Evolutionary conservation across 2,113 vertebrate species (phyloP).

Genomic region (Prunella himalayana): DNA sequence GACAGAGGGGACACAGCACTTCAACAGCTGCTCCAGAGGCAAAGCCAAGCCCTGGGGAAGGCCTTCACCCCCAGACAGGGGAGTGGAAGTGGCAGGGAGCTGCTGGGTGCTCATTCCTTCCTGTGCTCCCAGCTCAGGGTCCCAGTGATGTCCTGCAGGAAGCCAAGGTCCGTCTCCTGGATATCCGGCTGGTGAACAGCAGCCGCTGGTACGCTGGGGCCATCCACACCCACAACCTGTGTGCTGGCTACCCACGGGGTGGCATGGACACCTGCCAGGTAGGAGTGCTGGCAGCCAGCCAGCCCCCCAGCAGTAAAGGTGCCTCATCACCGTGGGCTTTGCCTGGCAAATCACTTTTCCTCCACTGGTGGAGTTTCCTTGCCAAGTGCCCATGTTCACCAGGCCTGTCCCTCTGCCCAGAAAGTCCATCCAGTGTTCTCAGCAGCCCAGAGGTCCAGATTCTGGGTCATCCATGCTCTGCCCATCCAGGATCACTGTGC

Average conservation of each 20-base stretch:
- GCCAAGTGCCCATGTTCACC: neutral
- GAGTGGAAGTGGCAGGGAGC: accelerated
- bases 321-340: neutral
- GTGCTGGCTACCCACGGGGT: neutral
- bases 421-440: neutral
- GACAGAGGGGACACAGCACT: neutral
- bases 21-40: neutral
- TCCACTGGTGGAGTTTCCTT: neutral
- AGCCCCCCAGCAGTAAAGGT: neutral
- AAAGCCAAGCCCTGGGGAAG: neutral
- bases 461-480: neutral
- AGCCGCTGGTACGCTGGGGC: neutral
- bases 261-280: conserved; percentile 14
- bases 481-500: neutral
- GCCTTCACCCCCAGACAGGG: neutral
- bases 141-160: neutral
- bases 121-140: neutral
- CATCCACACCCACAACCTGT: neutral
- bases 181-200: neutral
- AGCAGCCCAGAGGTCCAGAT: neutral
- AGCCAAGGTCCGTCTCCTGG: neutral
- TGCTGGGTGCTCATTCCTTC: neutral
- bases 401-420: neutral
- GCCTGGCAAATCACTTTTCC: neutral
- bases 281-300: neutral